These are phyloP conservation scores for Coecobrya sp. DNA, from an alignment of 2,888 invertebrate species.

Conservation along the genomic window DNA sequence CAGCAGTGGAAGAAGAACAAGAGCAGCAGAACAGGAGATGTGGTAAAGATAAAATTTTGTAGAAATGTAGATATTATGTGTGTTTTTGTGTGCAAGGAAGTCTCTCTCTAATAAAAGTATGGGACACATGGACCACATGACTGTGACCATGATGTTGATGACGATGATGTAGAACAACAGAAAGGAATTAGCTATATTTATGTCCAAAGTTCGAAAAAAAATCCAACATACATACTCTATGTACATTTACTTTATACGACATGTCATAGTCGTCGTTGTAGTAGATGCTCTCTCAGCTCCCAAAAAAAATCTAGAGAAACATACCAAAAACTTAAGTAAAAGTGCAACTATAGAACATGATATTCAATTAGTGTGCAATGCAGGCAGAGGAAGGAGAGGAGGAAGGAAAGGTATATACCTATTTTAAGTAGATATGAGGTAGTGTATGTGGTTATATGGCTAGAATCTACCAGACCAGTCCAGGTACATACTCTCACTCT, in stretches of 20 bases:
- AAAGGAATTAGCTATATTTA: constrained; percentile 63
- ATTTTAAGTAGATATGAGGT: neutral
- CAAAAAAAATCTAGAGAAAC: constrained; percentile 33
- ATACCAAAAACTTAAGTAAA: constrained; percentile 8
- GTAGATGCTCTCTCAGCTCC: constrained; percentile 32
- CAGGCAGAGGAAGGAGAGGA: neutral
- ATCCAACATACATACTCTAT: neutral
- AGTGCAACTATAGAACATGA: constrained; percentile 7
- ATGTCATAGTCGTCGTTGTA: neutral
- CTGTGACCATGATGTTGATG: constrained; percentile 1
- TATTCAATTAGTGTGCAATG: constrained; percentile 65
- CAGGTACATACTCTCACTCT: neutral
- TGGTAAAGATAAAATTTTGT: constrained; percentile 56
- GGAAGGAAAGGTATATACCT: neutral
- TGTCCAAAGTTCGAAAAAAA: neutral
- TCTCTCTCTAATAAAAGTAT: constrained; percentile 5
- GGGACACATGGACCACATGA: constrained; percentile 48
- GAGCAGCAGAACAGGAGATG: constrained; percentile 55
- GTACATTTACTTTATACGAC: constrained; percentile 13
- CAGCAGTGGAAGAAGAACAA: constrained; percentile 1
- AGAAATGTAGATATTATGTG: neutral
- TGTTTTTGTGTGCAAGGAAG: neutral
- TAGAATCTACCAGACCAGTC: neutral
- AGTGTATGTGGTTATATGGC: neutral
- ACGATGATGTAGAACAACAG: constrained; percentile 57